These are phyloP conservation scores for Drosophila fulvimacula DNA, from an alignment of 2,888 invertebrate genomes.

Conservation along the genomic window DNA sequence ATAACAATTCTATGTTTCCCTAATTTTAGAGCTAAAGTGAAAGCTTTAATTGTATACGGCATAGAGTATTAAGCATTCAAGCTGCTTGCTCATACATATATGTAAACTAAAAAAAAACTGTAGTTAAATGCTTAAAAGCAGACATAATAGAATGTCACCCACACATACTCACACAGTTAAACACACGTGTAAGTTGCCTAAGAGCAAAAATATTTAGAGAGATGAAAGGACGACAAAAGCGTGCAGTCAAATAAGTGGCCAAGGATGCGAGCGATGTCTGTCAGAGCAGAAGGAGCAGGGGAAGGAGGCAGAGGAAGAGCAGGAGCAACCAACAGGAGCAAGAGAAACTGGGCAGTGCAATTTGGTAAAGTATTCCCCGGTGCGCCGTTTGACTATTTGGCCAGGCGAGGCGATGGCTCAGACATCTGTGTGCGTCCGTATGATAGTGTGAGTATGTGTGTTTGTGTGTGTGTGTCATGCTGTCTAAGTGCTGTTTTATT, in stretches of 20 bases:
- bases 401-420: conserved; percentile 34
- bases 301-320: background rate
- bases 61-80: background rate
- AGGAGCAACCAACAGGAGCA: background rate
- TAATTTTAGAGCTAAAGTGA: too few relatives aligned
- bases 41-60: too few relatives aligned
- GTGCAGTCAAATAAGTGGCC: conserved; percentile 70
- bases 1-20: too few relatives aligned
- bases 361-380: conserved; percentile 78
- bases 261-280: conserved; percentile 43
- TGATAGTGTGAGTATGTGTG: conserved; percentile 6
- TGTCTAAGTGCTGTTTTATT: conserved; percentile 79
- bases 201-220: conserved; percentile 55
- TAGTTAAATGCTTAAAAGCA: conserved; percentile 34
- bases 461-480: conserved; percentile 29
- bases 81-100: background rate
- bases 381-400: conserved; percentile 68
- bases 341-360: conserved; percentile 61
- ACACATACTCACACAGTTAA: conserved; percentile 10
- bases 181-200: conserved; percentile 46
- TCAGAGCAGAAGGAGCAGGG: background rate
- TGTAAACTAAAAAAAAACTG: conserved; percentile 19
- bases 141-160: conserved; percentile 18
- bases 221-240: conserved; percentile 59
- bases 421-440: conserved; percentile 26